Conservation (phyloP, 2,888 invertebrate species). For the Orthonevra nobilis region DNA sequence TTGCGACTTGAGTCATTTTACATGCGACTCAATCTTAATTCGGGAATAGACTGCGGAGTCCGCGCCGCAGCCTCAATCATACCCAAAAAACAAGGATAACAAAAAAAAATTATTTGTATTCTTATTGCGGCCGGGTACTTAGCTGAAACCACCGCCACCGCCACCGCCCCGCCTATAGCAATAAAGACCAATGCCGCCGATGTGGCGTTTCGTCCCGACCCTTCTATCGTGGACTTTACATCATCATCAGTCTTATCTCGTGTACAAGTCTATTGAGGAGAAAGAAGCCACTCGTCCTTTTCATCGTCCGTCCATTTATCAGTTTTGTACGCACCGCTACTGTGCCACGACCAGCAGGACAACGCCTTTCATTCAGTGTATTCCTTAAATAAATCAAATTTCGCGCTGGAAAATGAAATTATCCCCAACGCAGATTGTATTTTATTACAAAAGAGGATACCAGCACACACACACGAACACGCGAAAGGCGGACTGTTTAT, state of each 20-base stretch:
- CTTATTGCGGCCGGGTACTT: slow-evolving; percentile 31
- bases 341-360: too few relatives aligned
- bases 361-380: slow-evolving; percentile 19
- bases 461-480: not conserved
- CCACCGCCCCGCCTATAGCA: not conserved
- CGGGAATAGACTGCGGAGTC: slow-evolving; percentile 13
- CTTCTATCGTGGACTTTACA: slow-evolving; percentile 6
- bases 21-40: slow-evolving; percentile 54
- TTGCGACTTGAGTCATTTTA: slow-evolving; percentile 55
- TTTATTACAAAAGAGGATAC: slow-evolving; percentile 57
- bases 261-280: slow-evolving; percentile 17
- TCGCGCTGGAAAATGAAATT: slow-evolving; percentile 60
- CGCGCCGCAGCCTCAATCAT: not conserved
- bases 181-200: slow-evolving; percentile 26
- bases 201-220: too few relatives aligned
- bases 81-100: slow-evolving; percentile 38
- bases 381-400: slow-evolving; percentile 60
- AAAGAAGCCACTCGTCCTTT: too few relatives aligned
- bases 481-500: not conserved
- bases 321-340: too few relatives aligned
- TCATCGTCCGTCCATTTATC: slow-evolving; percentile 19
- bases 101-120: slow-evolving; percentile 36
- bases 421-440: slow-evolving; percentile 61
- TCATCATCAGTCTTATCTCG: slow-evolving; percentile 49
- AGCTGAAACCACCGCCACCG: not conserved